Percentiles rank a stretch among this genome's conserved stretches.
Evolutionary conservation across 1,140 invertebrate genomes (phyloP).

Genomic region (Oedothorax gibbosus): DNA sequence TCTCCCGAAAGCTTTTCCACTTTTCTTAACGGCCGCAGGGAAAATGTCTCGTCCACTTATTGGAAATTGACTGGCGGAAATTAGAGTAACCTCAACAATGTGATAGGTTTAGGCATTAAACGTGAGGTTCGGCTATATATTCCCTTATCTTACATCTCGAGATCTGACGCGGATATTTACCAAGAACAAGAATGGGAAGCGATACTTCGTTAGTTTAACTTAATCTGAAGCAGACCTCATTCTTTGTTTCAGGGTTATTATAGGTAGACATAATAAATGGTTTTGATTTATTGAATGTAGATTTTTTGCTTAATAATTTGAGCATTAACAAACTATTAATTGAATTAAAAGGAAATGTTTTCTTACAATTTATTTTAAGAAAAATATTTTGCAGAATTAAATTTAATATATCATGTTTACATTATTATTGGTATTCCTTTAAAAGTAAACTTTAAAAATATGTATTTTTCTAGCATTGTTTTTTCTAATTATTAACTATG

Average conservation of each 20-base stretch:
- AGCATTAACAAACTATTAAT: not conserved
- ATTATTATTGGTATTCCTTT: too few species aligned
- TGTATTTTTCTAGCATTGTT: too few species aligned
- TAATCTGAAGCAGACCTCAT: not conserved
- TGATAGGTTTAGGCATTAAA: slow-evolving; percentile 5
- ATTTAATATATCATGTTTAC: too few species aligned
- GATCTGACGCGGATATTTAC: not conserved
- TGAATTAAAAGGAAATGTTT: not conserved
- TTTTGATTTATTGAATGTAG: not conserved
- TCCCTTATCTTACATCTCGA: not conserved
- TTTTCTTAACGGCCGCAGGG: not conserved
- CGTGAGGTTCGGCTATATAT: slow-evolving; percentile 1
- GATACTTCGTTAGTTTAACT: slow-evolving; percentile 17
- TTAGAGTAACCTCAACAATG: slow-evolving; percentile 18
- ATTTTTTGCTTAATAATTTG: not conserved
- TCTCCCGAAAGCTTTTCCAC: not conserved
- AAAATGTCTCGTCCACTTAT: slow-evolving; percentile 16
- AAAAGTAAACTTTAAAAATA: too few species aligned
- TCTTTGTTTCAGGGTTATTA: not conserved
- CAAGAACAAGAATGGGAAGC: slow-evolving; percentile 16
- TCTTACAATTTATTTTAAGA: not conserved
- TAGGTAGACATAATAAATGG: not conserved
- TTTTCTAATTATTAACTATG: too few species aligned
- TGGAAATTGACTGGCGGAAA: slow-evolving; percentile 27
- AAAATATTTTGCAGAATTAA: too few species aligned